phyloP scores from a whole-genome alignment of 2,797 vertebrate species.

The Podarcis lilfordi region DNA sequence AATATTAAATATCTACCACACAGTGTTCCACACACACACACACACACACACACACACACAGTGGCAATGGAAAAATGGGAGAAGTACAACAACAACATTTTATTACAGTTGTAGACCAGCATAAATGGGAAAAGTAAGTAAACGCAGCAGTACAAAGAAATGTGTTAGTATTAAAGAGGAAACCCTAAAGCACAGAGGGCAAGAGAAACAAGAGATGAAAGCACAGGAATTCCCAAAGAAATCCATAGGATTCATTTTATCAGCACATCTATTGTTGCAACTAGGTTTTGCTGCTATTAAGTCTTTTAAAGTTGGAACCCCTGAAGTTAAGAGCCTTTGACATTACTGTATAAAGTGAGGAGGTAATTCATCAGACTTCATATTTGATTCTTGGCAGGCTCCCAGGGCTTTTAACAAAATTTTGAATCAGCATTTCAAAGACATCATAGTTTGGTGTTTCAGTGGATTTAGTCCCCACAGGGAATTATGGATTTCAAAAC shows the following conservation, averaged over 20 bases:
- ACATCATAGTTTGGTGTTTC: background rate
- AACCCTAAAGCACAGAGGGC: background rate
- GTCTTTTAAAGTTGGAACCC: slow-evolving; percentile 1
- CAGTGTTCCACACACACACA: background rate
- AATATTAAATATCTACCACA: background rate
- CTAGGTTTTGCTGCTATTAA: slow-evolving; percentile 17
- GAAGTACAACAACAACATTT: background rate
- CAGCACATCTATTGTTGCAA: slow-evolving; percentile 23
- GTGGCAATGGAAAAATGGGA: background rate
- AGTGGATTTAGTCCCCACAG: slow-evolving; percentile 5
- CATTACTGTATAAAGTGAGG: background rate
- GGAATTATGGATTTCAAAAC: slow-evolving; percentile 23
- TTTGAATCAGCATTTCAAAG: slow-evolving; percentile 40
- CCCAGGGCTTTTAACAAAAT: background rate
- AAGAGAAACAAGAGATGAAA: slow-evolving; percentile 26
- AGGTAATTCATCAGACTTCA: background rate
- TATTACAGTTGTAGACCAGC: too few species aligned
- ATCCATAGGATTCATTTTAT: slow-evolving; percentile 13
- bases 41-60: background rate
- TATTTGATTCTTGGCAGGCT: background rate
- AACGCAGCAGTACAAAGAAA: background rate
- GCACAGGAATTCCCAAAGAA: background rate
- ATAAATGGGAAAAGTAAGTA: slow-evolving; percentile 21
- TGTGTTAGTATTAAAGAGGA: background rate
- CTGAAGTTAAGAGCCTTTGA: slow-evolving; percentile 37